phyloP scores from a whole-genome alignment of 1,140 invertebrate species.

The Neodiprion lecontei region DNA sequence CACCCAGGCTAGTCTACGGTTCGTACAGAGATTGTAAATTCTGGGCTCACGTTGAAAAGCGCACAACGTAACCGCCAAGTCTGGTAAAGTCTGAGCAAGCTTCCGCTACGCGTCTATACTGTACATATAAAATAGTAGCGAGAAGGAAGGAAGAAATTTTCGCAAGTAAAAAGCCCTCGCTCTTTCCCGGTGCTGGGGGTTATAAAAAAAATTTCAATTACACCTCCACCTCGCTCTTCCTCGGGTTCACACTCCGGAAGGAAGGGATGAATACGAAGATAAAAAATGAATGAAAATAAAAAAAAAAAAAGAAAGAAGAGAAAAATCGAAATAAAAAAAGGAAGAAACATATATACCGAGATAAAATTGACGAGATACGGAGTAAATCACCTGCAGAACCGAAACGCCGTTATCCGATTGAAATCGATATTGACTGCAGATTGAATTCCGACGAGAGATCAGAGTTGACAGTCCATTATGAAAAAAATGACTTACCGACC shows the following conservation, averaged over 20 bases:
- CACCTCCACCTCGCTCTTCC: no score
- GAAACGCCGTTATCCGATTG: constrained; percentile 55
- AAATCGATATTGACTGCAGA: constrained; percentile 59
- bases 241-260: neutral
- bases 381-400: constrained; percentile 55
- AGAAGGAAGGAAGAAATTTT: no score
- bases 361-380: constrained; percentile 25
- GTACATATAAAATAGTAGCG: no score
- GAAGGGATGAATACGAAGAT: neutral
- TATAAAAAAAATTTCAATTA: no score
- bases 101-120: neutral
- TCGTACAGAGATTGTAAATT: no score
- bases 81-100: neutral
- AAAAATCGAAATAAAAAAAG: constrained; percentile 24
- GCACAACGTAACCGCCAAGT: neutral
- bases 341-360: constrained; percentile 23
- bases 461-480: constrained; percentile 14
- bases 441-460: constrained; percentile 44
- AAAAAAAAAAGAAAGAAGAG: constrained; percentile 18
- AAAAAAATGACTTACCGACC: constrained; percentile 39
- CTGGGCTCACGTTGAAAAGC: neutral
- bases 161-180: no score
- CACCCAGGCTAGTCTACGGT: no score
- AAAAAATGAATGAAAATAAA: neutral
- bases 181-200: no score